Evolutionary conservation across 1,140 invertebrate species (phyloP).

Genomic region (Manduca sexta): DNA sequence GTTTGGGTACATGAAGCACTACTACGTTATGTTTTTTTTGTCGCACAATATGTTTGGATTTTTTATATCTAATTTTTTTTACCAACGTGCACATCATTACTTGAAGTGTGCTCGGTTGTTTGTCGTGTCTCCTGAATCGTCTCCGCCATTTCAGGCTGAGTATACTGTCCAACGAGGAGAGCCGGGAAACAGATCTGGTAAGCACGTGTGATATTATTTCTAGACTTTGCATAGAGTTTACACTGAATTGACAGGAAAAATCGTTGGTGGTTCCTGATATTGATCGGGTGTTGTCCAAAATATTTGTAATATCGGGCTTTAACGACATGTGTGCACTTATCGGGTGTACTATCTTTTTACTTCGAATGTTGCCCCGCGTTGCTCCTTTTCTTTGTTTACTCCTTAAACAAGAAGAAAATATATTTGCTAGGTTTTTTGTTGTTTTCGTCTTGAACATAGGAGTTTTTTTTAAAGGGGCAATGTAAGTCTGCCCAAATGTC

Average conservation of each 20-base stretch:
- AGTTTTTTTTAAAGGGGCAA: conserved; percentile 8
- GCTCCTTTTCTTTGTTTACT: conserved; percentile 6
- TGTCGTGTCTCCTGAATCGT: conserved; percentile 8
- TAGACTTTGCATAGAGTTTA: conserved; percentile 27
- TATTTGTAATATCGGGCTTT: not conserved
- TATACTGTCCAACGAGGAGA: conserved; percentile 20
- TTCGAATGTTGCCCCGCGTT: not conserved
- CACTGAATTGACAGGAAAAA: conserved; percentile 22
- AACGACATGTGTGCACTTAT: too few relatives aligned
- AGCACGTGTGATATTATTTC: conserved; percentile 30
- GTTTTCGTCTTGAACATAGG: conserved; percentile 2
- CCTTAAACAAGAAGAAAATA: conserved; percentile 13
- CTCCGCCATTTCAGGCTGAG: conserved; percentile 16
- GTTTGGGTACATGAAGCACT: conserved; percentile 22
- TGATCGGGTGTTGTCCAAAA: not conserved
- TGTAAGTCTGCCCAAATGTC: conserved; percentile 3
- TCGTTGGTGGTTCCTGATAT: conserved; percentile 4
- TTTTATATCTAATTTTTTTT: conserved; percentile 22
- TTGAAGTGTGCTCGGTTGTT: conserved; percentile 13
- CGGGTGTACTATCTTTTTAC: too few relatives aligned
- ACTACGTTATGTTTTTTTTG: conserved; percentile 19
- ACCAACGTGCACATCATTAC: conserved; percentile 20
- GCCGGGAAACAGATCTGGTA: conserved; percentile 22
- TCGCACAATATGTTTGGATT: conserved; percentile 6
- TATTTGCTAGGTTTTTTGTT: conserved; percentile 8